Percentiles rank a stretch among this genome's conserved stretches.
These are phyloP conservation scores for Callithrix jacchus DNA, from an alignment of 2,113 vertebrate species.

Conservation along the genomic window DNA sequence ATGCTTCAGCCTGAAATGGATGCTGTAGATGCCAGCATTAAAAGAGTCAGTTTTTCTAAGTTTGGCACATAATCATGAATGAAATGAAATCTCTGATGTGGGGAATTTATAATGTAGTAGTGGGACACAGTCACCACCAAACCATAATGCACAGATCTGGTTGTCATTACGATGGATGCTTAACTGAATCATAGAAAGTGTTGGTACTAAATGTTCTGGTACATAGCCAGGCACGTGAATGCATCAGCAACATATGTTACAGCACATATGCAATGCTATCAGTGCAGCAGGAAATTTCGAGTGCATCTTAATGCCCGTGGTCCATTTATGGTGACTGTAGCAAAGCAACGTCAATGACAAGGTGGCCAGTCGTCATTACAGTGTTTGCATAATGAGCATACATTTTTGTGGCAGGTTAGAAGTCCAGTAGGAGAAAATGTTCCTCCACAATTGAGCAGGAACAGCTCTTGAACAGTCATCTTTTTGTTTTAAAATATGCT, in stretches of 20 bases:
- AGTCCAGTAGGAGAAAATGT: neutral
- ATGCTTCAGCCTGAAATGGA: neutral
- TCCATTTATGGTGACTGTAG: neutral
- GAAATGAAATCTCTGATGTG: neutral
- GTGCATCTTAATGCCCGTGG: neutral
- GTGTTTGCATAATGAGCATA: neutral
- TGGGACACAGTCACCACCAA: neutral
- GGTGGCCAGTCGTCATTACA: neutral
- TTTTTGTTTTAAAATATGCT: neutral
- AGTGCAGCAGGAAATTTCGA: neutral
- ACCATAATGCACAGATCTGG: fast-evolving
- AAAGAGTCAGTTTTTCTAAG: neutral
- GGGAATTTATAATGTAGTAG: neutral
- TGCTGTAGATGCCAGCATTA: neutral
- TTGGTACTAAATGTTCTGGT: neutral
- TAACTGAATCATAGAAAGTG: neutral
- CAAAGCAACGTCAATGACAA: neutral
- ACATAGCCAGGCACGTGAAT: neutral
- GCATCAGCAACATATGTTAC: neutral
- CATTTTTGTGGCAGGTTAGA: neutral
- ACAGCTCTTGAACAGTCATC: neutral
- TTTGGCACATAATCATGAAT: neutral
- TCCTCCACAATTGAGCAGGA: neutral
- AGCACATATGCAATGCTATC: neutral
- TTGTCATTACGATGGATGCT: neutral